These are phyloP conservation scores for Tachysurus fulvidraco DNA, from an alignment of 2,113 vertebrate genomes.

Conservation along the genomic window DNA sequence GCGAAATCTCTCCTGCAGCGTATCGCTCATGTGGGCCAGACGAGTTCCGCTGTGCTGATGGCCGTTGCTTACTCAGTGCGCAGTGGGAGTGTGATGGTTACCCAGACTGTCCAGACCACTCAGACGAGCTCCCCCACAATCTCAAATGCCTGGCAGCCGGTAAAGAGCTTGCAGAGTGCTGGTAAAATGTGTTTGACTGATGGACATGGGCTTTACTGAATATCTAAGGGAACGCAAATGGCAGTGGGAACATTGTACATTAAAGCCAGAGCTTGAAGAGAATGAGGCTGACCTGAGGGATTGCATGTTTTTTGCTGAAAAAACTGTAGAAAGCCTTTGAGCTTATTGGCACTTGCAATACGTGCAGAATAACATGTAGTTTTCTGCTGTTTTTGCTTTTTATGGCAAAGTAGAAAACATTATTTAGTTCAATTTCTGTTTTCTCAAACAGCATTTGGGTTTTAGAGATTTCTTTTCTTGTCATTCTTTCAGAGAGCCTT, in stretches of 20 bases:
- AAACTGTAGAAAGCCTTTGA: conserved; percentile 40
- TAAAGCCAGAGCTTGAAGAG: conserved; percentile 50
- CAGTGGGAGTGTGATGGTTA: conserved; percentile 97
- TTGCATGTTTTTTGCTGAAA: conserved; percentile 37
- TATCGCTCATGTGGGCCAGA: conserved; percentile 85
- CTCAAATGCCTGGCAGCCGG: conserved; percentile 89
- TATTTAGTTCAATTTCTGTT: conserved; percentile 1
- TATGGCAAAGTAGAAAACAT: conserved; percentile 22
- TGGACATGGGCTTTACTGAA: conserved; percentile 40
- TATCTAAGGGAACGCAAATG: conserved; percentile 50
- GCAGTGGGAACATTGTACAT: conserved; percentile 41
- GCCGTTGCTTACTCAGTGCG: conserved; percentile 87
- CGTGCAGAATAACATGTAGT: conserved; percentile 25
- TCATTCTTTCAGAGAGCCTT: conserved; percentile 84
- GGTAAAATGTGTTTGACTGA: conserved; percentile 51
- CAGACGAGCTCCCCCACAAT: conserved; percentile 93
- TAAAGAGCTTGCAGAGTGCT: conserved; percentile 57
- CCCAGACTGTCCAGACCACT: conserved; percentile 91
- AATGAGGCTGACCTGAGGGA: conserved; percentile 48
- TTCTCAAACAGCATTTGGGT: conserved; percentile 36
- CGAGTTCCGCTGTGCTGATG: conserved; percentile 91
- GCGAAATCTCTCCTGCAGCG: conserved; percentile 65
- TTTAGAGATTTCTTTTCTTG: conserved; percentile 47
- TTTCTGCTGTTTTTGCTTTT: conserved; percentile 38
- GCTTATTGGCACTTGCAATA: conserved; percentile 30